Evolutionary conservation across 2,888 invertebrate genomes (phyloP).

Genomic region (Thymelicus sylvestris): DNA sequence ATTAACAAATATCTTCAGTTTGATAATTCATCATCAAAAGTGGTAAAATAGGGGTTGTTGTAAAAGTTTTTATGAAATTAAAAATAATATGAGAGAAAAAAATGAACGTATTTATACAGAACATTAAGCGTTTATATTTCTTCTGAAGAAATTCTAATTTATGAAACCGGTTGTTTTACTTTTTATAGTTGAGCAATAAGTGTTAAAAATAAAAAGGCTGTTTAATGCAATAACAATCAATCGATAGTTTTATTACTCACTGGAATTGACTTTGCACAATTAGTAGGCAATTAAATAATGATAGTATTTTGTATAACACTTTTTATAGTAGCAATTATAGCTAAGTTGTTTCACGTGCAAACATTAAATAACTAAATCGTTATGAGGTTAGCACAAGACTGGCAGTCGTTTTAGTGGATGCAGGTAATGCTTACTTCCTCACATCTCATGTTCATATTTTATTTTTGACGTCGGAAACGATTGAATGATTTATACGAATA

Average conservation of each 20-base stretch:
- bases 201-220: background rate
- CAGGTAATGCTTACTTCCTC: constrained; percentile 59
- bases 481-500: too few relatives aligned
- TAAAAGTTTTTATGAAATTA: too few relatives aligned
- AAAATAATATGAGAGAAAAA: too few relatives aligned
- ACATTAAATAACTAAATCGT: constrained; percentile 70
- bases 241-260: constrained; percentile 54
- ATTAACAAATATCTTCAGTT: too few relatives aligned
- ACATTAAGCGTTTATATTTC: too few relatives aligned
- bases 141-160: too few relatives aligned
- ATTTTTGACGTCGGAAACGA: too few relatives aligned
- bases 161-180: too few relatives aligned
- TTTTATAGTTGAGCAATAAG: background rate
- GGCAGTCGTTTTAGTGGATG: constrained; percentile 71
- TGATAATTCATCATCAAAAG: too few relatives aligned
- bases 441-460: constrained; percentile 51
- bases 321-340: constrained; percentile 64
- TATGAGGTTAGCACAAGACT: constrained; percentile 60
- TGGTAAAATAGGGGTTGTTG: too few relatives aligned
- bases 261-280: constrained; percentile 58
- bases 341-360: constrained; percentile 70
- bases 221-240: constrained; percentile 21
- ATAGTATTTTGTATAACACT: constrained; percentile 67
- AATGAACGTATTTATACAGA: too few relatives aligned
- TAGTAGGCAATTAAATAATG: constrained; percentile 55